Conservation (phyloP, 2,797 vertebrate species). For the Scleropages formosus region DNA sequence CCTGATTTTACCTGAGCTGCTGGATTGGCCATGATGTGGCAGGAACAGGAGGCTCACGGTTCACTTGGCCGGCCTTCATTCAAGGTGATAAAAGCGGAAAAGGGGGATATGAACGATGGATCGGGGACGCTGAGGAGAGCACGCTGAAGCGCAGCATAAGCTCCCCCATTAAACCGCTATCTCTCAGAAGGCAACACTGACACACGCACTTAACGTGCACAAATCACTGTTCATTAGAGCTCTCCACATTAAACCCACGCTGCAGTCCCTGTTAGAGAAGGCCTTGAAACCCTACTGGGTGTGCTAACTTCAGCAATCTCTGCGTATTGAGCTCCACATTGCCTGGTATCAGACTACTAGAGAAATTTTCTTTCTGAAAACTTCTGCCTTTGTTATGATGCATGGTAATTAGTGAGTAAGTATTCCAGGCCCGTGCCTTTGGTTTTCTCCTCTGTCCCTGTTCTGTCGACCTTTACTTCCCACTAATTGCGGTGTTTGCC, state of each 20-base stretch:
- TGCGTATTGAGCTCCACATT: slow-evolving; percentile 21
- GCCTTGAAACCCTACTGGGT: slow-evolving; percentile 47
- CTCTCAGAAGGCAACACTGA: slow-evolving; percentile 39
- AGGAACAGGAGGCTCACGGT: slow-evolving; percentile 56
- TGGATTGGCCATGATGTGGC: slow-evolving; percentile 59
- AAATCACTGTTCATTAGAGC: slow-evolving; percentile 55
- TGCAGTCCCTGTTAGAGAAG: slow-evolving; percentile 39
- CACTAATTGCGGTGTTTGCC: too few relatives aligned
- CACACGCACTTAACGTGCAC: slow-evolving; percentile 55
- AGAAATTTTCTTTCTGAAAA: slow-evolving; percentile 23
- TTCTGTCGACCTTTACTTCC: too few relatives aligned
- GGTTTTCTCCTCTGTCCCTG: too few relatives aligned
- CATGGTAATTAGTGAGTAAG: too few relatives aligned
- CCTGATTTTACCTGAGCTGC: slow-evolving; percentile 56
- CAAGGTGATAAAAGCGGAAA: slow-evolving; percentile 80
- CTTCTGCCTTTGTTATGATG: too few relatives aligned
- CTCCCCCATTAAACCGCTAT: slow-evolving; percentile 51
- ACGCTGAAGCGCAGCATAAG: slow-evolving; percentile 66
- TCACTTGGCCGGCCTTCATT: slow-evolving; percentile 59
- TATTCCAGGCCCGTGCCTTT: too few relatives aligned
- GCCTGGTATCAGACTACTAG: slow-evolving; percentile 34
- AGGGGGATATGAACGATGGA: slow-evolving; percentile 72
- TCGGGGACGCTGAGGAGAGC: slow-evolving; percentile 62
- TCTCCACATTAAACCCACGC: slow-evolving; percentile 37
- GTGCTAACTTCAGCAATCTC: slow-evolving; percentile 34